Evolutionary conservation across 1,140 invertebrate genomes (phyloP), one percentile per base, ranked within the genome.

Genomic region (Eupeodes corollae): DNA sequence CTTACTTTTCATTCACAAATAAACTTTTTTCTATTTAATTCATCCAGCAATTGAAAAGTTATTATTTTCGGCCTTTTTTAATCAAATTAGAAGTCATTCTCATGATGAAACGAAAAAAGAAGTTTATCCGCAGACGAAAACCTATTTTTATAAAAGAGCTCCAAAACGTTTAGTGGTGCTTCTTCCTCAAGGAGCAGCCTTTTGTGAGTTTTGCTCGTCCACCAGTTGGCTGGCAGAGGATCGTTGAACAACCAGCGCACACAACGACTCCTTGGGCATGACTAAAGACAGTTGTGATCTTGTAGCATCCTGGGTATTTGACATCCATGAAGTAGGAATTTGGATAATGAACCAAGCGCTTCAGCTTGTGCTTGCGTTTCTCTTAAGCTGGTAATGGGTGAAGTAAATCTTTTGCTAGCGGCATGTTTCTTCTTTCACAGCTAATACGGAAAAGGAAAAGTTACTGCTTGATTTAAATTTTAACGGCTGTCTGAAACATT

Each of bases 321-420:
- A 99, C 96, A 77, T 99, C 96, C 95, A 99, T 99, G 72, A 99
- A 99, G 70, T 94, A 99, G 55, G 92, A 97, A 73, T 99, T 99
- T 6, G 96, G 96, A 70, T 95, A 92, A 70, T 98, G 96, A 39
- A 99, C 96, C 55, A 99, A 79, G 59, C 96, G 79, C 73, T 98
- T 98, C 58, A 96, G 72, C 72, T 98, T 98, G 72, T 91, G 80
- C 76, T 92, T 92, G 70, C 88, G 86, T 71, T 95, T 95, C 69
- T 98, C 93, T 67, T 92, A 88, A 54, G 85, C 80, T 55, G 89
- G 84, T 57, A 79, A 79, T 55, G 97, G 97, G 73, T 99, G 91
- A 57, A 99, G 76, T 70, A 99, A 84, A 80, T 99, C 97, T 75
- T 85, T 87, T 54, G 94, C 94, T 69, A 98, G 80, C 91, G 65